A percentile compares a stretch with the other conserved stretches of the same genome.
These are phyloP conservation scores for Drosophila maculinotata DNA, from an alignment of 2,888 invertebrate genomes.

Conservation along the genomic window DNA sequence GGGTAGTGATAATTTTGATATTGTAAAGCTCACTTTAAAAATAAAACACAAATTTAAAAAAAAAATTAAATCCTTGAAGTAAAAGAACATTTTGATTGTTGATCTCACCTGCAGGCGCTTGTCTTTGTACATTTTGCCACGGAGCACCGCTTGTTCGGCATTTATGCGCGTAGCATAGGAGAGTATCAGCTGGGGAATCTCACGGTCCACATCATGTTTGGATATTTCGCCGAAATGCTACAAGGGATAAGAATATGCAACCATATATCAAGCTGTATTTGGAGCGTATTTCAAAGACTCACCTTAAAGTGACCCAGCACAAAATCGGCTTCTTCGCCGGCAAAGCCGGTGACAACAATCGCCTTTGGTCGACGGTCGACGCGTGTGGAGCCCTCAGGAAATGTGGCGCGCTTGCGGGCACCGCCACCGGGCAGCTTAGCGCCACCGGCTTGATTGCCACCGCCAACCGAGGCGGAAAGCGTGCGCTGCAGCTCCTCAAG, in stretches of 20 bases:
- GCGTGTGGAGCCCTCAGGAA: conserved; percentile 85
- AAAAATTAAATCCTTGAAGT: too few species aligned
- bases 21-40: too few species aligned
- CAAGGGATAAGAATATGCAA: not conserved
- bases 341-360: conserved; percentile 94
- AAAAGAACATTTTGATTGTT: too few species aligned
- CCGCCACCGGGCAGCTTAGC: conserved; percentile 59
- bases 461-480: conserved; percentile 55
- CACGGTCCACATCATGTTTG: conserved; percentile 90
- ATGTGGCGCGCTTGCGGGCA: conserved; percentile 78
- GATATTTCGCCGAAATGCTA: conserved; percentile 95
- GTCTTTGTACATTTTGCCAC: conserved; percentile 88
- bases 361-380: conserved; percentile 95
- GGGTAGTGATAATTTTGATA: too few species aligned
- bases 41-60: too few species aligned
- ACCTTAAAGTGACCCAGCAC: conserved; percentile 94
- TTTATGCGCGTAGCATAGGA: conserved; percentile 84
- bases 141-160: conserved; percentile 85
- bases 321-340: conserved; percentile 92
- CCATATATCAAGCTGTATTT: not conserved
- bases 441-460: conserved; percentile 25
- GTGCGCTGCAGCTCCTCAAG: conserved; percentile 89
- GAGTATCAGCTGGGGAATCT: conserved; percentile 87
- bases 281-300: conserved; percentile 78
- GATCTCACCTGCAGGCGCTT: conserved; percentile 91